phyloP scores from a whole-genome alignment of 2,888 invertebrate species.

The Philaethria dido region DNA sequence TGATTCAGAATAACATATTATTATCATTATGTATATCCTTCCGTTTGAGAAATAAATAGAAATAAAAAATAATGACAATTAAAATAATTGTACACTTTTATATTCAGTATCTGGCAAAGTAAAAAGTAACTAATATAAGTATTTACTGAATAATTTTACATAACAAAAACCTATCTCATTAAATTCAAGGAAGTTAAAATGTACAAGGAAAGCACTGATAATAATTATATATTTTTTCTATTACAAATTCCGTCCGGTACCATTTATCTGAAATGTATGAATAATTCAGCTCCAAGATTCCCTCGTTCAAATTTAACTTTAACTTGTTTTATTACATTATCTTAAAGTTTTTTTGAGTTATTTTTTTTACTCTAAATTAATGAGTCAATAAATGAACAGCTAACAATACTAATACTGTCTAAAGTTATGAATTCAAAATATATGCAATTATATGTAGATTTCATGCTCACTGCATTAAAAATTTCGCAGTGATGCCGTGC shows the following conservation, averaged over 20 bases:
- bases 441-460: too few relatives aligned
- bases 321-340: conserved; percentile 15
- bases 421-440: not conserved
- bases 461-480: too few relatives aligned
- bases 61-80: not conserved
- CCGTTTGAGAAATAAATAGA: conserved; percentile 11
- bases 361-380: not conserved
- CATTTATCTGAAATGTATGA: conserved; percentile 23
- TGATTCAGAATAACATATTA: conserved; percentile 32
- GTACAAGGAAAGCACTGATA: conserved; percentile 14
- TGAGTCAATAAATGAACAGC: not conserved
- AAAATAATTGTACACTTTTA: not conserved
- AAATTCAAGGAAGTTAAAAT: conserved; percentile 17
- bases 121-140: not conserved
- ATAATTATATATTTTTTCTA: conserved; percentile 23
- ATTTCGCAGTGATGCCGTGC: too few relatives aligned
- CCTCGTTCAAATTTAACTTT: conserved; percentile 22
- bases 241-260: conserved; percentile 23
- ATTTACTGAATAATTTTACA: conserved; percentile 17
- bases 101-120: not conserved
- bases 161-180: conserved; percentile 14
- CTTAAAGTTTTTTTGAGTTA: not conserved
- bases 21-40: not conserved
- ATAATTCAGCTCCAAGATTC: conserved; percentile 19
- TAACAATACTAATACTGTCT: not conserved